Evolutionary conservation across 2,888 invertebrate genomes (phyloP), one percentile per base, ranked within the genome.

Genomic region (Drosophila seclusa): DNA sequence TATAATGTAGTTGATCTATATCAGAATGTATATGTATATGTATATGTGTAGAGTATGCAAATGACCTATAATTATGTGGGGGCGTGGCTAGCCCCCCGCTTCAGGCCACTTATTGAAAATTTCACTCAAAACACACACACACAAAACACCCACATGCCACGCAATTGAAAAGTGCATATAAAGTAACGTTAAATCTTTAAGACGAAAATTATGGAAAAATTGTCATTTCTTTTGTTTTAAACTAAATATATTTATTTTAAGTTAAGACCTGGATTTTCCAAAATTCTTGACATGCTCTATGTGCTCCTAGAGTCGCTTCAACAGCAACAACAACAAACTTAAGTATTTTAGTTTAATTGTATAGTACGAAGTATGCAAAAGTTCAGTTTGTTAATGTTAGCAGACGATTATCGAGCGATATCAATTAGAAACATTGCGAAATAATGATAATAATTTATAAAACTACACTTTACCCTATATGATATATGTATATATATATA

Each of bases 301-400:
- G 72, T 80, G 63, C 76, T 78, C 78, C 72, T 78, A 76, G 78
- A 78, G 78, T 72, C 76, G 76, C 76, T 80, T 68, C 48, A 63
- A 61, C 55, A 62, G 60, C 68, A 69, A 58, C 65, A 49, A 64
- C 76, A 76, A 45, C 32, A 63, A 45, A 68, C 66, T 72, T 76
- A 81, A 81, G 79, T 79, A 79, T 79, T 79, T 79, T 79, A 79
- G 77, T 79, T 80, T 81, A 79, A 77, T 81, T 79, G 64, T 80
- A 79, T 69, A 80, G 72, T 63, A 55, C 32, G 68, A 66, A 60
- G 50, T 55, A 54, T 66, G 53, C 63, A 36, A 42, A 57, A 57
- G 49, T 68, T 80, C 53, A 53, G 73, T 55, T 62, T 65, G 80
- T 76, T 80, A 68, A 69, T 63, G 63, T 68, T 78, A 62, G 50